phyloP scores from a whole-genome alignment of 2,888 invertebrate genomes.

The Gonocerus acuteangulatus region DNA sequence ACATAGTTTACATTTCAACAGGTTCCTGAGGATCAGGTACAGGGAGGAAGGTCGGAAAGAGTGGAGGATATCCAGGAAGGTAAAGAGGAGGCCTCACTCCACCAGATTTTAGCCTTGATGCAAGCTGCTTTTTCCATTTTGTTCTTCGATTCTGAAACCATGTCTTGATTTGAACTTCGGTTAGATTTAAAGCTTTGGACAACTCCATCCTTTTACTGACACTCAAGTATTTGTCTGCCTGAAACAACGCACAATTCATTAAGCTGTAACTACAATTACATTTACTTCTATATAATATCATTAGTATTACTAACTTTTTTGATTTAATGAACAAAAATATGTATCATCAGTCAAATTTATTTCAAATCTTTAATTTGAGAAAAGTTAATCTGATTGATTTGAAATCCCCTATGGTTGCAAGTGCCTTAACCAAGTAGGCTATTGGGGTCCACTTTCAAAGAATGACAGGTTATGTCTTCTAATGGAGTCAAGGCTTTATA shows the following conservation, averaged over 20 bases:
- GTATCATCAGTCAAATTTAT: no score
- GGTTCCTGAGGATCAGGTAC: constrained; percentile 15
- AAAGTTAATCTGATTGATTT: no score
- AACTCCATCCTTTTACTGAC: constrained; percentile 91
- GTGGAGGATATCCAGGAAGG: constrained; percentile 14
- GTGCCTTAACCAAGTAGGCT: no score
- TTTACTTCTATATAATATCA: background rate
- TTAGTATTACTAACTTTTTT: no score
- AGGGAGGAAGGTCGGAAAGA: constrained; percentile 12
- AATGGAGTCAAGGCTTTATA: no score
- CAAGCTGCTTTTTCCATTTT: constrained; percentile 95
- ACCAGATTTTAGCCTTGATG: constrained; percentile 43
- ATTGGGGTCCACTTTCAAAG: no score
- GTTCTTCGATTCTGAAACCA: constrained; percentile 95
- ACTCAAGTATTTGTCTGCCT: constrained; percentile 89
- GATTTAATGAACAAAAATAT: no score
- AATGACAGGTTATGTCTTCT: no score
- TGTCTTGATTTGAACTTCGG: constrained; percentile 93
- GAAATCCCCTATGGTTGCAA: no score
- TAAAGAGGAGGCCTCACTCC: constrained; percentile 16
- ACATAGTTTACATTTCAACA: constrained; percentile 9
- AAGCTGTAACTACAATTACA: background rate
- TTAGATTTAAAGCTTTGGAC: constrained; percentile 76
- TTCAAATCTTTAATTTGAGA: no score
- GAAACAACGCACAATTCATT: constrained; percentile 38